Percentiles rank a stretch among this genome's conserved stretches.
These are phyloP conservation scores for Phytoseiulus persimilis DNA, from an alignment of 2,888 invertebrate species.

Conservation along the genomic window DNA sequence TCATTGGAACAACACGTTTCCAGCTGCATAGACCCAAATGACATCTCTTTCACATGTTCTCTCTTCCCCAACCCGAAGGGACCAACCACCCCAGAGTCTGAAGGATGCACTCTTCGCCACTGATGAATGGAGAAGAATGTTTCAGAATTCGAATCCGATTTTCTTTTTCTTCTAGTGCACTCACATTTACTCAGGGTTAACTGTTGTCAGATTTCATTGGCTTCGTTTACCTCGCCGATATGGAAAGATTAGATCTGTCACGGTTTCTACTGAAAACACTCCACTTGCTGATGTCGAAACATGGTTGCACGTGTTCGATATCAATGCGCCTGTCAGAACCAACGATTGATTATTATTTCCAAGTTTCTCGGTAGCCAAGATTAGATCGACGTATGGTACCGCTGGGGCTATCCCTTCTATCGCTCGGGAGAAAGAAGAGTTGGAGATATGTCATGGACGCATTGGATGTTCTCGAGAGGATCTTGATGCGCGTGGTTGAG, in stretches of 20 bases:
- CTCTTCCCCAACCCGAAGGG: not conserved
- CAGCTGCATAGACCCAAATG: not conserved
- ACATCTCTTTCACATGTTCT: not conserved
- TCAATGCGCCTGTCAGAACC: not conserved
- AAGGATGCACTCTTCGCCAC: not conserved
- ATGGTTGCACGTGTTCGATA: not conserved
- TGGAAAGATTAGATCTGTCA: not conserved
- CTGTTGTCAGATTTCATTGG: not conserved
- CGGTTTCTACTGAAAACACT: not conserved
- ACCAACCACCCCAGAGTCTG: not conserved
- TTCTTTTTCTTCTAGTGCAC: not conserved
- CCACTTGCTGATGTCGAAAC: not conserved
- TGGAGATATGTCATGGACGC: not conserved
- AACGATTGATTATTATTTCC: not conserved
- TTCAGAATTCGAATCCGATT: not conserved
- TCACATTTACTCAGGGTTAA: not conserved
- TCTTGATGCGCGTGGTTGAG: not conserved
- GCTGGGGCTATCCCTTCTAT: not conserved
- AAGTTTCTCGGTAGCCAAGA: not conserved
- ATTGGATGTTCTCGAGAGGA: not conserved
- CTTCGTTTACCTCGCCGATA: not conserved
- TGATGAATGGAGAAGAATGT: not conserved
- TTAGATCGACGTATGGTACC: not conserved
- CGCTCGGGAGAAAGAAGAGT: not conserved
- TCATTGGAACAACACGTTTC: slow-evolving; percentile 30